phyloP scores from a whole-genome alignment of 2,888 invertebrate species.

The Minunthozetes semirufus region DNA sequence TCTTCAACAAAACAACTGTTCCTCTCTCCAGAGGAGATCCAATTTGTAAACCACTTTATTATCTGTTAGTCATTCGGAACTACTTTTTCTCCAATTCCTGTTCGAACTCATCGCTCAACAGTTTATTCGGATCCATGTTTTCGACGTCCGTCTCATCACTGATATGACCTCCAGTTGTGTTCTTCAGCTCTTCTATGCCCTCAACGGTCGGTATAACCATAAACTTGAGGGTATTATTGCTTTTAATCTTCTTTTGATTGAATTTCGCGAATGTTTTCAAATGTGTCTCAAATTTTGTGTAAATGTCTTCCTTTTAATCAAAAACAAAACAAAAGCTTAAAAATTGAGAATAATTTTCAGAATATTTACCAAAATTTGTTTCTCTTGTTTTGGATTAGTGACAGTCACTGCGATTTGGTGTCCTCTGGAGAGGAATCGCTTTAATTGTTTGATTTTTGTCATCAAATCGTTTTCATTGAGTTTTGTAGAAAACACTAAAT shows the following conservation, averaged over 20 bases:
- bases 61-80: background rate
- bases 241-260: constrained; percentile 31
- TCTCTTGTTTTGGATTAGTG: background rate
- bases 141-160: constrained; percentile 1
- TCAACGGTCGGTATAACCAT: background rate
- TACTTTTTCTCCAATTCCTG: constrained; percentile 11
- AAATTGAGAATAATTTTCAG: background rate
- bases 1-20: too few relatives aligned
- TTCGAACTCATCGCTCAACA: constrained; percentile 30
- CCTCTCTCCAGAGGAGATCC: too few relatives aligned
- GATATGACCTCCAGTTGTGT: background rate
- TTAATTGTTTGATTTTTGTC: constrained; percentile 28
- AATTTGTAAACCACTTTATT: too few relatives aligned
- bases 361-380: background rate
- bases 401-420: constrained; percentile 6
- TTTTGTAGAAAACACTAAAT: constrained; percentile 26
- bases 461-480: constrained; percentile 31
- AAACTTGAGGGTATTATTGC: constrained; percentile 22
- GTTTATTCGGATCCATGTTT: constrained; percentile 29
- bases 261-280: constrained; percentile 13
- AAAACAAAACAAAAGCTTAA: too few relatives aligned
- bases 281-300: constrained; percentile 17
- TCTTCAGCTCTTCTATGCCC: background rate
- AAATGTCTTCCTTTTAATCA: constrained; percentile 11
- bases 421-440: constrained; percentile 26